Evolutionary conservation across 2,888 invertebrate species (phyloP).

Genomic region (Automeris io): DNA sequence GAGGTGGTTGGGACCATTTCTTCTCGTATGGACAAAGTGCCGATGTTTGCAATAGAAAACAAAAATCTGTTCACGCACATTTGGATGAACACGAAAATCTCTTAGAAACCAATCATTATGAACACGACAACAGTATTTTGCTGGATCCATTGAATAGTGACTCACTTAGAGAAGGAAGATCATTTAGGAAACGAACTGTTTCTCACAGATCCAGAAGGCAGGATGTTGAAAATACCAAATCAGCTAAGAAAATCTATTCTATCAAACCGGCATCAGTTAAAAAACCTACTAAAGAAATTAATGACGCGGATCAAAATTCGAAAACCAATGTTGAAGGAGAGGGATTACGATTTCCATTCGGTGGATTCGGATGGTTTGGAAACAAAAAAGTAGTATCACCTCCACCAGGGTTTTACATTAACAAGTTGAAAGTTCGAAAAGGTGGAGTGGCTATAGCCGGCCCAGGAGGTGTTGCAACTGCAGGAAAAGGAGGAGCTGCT

Average conservation of each 20-base stretch:
- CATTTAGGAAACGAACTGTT: conserved; percentile 50
- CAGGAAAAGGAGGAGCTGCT: conserved; percentile 87
- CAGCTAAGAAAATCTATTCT: conserved; percentile 39
- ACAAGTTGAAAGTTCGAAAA: conserved; percentile 81
- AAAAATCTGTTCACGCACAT: conserved; percentile 32
- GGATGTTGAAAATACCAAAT: conserved; percentile 29
- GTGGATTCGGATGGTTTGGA: conserved; percentile 19
- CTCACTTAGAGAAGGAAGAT: conserved; percentile 37
- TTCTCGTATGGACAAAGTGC: conserved; percentile 78
- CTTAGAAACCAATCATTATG: conserved; percentile 6
- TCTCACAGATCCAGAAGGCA: conserved; percentile 28
- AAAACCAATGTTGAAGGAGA: conserved; percentile 29
- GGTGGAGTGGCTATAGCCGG: conserved; percentile 90
- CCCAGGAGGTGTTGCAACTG: conserved; percentile 88
- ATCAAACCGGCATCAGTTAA: conserved; percentile 29
- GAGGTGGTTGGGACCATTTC: conserved; percentile 73
- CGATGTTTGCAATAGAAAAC: conserved; percentile 65
- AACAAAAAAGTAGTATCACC: conserved; percentile 43
- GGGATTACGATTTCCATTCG: conserved; percentile 20
- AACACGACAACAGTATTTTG: not conserved
- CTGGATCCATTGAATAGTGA: not conserved
- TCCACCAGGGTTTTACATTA: conserved; percentile 81
- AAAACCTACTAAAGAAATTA: conserved; percentile 36
- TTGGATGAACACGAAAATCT: conserved; percentile 4
- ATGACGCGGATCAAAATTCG: conserved; percentile 26